Base-by-base conservation (phyloP, 2,888 invertebrate genomes). In the Eupeodes latifasciatus region DNA sequence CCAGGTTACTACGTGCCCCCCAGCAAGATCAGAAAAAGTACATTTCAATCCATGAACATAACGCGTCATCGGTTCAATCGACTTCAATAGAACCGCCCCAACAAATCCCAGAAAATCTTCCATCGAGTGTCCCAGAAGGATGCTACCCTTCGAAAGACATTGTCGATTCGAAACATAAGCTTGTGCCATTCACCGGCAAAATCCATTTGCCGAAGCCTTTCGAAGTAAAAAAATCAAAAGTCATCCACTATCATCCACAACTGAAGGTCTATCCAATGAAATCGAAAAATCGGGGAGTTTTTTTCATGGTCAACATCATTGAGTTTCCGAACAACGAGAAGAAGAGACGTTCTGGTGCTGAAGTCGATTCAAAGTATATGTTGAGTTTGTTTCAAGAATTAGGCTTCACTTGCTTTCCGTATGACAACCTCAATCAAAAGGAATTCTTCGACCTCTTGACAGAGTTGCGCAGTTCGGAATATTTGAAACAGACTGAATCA, bases 251-350 rank as follows among this genome's bases (percentile, higher is more conserved):
- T 3, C 91, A 92, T 71, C 55, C 88, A 0, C 81, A 90, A n/a
- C 57, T 92, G 36, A 91, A 90, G 1, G 86, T 85, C 0, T 93
- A 93, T 85, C 67, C 89, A 3, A 95, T 95, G 92, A 94, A 94
- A 78, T 94, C 95, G 0, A 93, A 93, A 82, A 92, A 94, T 71
- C 95, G 96, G 83, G 96, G 96, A 34, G 93, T 95, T 53, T 93
- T 95, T 34, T 93, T 96, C 27, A 94, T 96, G 91, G 95, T 96
- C 87, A 96, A 95, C 90, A 96, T 95, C 91, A 94, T 95, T 44
- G 92, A 94, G 82, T 96, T 96, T 92, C 89, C 91, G 16, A 90
- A 94, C 1, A 11, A 12, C 0, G 90, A 92, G 53, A 91, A 93
- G 5, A 94, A 94, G 86, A 74, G 40, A 16, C 94, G 96, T 49